Conservation (phyloP, 1,140 invertebrate genomes). For the Diabrotica undecimpunctata region DNA sequence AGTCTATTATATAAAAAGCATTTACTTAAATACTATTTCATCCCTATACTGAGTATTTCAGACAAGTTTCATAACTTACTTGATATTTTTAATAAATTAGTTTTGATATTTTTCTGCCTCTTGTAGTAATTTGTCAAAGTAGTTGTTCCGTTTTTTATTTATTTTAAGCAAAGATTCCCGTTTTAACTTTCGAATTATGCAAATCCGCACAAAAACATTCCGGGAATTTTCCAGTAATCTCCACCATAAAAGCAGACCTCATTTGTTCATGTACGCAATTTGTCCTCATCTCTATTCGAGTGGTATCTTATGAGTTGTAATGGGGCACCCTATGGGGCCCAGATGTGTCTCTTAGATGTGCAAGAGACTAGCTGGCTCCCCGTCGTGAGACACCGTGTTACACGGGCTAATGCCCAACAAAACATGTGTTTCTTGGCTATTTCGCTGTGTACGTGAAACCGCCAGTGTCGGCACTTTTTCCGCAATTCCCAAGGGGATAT, state of each 20-base stretch:
- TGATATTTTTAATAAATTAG: too few species aligned
- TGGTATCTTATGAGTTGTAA: neutral
- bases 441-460: neutral
- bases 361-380: neutral
- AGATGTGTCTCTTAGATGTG: constrained; percentile 2
- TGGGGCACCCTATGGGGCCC: neutral
- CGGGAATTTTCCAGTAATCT: neutral
- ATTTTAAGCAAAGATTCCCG: too few species aligned
- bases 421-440: constrained; percentile 2
- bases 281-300: constrained; percentile 1
- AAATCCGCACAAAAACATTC: neutral
- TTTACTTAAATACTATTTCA: too few species aligned
- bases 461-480: neutral
- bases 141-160: too few species aligned
- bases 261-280: constrained; percentile 3
- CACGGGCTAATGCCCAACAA: neutral
- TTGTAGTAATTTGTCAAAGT: too few species aligned
- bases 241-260: neutral
- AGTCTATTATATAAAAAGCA: too few species aligned
- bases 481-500: neutral
- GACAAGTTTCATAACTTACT: too few species aligned
- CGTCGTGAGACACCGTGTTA: constrained; percentile 1
- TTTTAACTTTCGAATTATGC: too few species aligned
- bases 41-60: too few species aligned
- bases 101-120: too few species aligned